Percentiles rank a stretch among this genome's conserved stretches.
Conservation (phyloP, 2,113 vertebrate genomes). For the Petaurus breviceps region DNA sequence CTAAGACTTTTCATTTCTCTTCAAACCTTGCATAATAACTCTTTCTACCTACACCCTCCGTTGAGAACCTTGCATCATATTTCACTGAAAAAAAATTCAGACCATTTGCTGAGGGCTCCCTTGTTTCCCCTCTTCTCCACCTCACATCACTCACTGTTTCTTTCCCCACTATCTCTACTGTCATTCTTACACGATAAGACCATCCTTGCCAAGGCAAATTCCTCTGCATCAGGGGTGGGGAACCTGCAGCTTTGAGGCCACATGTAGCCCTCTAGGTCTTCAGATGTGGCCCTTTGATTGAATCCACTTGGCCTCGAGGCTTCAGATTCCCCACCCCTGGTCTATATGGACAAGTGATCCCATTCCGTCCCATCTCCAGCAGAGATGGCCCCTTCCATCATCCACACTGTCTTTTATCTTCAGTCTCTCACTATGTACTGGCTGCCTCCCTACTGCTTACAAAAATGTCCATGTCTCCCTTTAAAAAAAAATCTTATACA, state of each 20-base stretch:
- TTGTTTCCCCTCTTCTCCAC: not conserved
- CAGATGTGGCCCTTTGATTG: too few relatives aligned
- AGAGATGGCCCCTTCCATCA: too few relatives aligned
- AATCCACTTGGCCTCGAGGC: too few relatives aligned
- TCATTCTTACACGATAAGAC: conserved; percentile 78
- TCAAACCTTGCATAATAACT: not conserved
- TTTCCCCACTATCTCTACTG: not conserved
- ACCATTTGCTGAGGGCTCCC: not conserved
- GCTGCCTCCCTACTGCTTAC: too few relatives aligned
- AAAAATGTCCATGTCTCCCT: not conserved
- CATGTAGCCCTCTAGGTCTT: too few relatives aligned
- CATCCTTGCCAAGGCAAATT: conserved; percentile 83
- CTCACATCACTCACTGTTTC: not conserved
- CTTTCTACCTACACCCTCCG: not conserved
- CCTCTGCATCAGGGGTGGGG: conserved; percentile 31
- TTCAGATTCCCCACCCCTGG: too few relatives aligned
- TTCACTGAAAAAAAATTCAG: not conserved
- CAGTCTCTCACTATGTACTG: not conserved
- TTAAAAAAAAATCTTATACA: not conserved
- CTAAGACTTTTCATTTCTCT: not conserved
- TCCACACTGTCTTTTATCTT: conserved; percentile 83
- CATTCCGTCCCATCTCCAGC: not conserved
- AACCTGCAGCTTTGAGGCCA: too few relatives aligned
- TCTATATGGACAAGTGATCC: not conserved
- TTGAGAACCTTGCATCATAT: not conserved